A percentile compares a stretch with the other conserved stretches of the same genome.
Conservation (phyloP, 2,888 invertebrate species). For the Eupelmus urozonus region DNA sequence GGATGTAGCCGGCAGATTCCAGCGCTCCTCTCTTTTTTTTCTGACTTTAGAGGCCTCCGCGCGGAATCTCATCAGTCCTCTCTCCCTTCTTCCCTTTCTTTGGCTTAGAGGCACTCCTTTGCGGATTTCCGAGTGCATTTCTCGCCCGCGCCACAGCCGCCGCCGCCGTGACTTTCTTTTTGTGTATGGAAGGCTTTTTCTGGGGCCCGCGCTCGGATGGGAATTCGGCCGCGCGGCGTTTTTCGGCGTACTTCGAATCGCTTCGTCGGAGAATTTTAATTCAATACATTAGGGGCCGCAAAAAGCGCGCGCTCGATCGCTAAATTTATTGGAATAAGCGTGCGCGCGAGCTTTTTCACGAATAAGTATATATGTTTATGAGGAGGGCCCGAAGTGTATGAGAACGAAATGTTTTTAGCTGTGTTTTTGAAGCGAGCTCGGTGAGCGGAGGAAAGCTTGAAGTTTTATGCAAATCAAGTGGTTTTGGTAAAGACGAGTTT, state of each 20-base stretch:
- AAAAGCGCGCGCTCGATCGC: constrained; percentile 43
- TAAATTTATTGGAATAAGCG: constrained; percentile 46
- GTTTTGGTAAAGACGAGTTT: too few relatives aligned
- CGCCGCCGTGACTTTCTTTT: not conserved
- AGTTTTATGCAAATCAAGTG: too few relatives aligned
- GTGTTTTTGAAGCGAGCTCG: too few relatives aligned
- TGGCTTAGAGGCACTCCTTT: not conserved
- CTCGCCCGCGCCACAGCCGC: too few relatives aligned
- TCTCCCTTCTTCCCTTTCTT: not conserved
- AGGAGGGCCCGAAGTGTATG: not conserved
- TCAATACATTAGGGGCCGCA: constrained; percentile 58
- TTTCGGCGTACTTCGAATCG: constrained; percentile 54
- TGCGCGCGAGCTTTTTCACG: constrained; percentile 10
- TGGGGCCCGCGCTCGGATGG: too few relatives aligned
- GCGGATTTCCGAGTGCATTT: not conserved
- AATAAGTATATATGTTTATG: not conserved
- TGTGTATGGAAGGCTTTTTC: too few relatives aligned
- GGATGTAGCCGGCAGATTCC: constrained; percentile 36
- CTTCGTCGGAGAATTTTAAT: constrained; percentile 57
- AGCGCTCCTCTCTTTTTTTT: constrained; percentile 32
- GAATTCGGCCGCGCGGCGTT: constrained; percentile 37
- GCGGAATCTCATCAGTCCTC: not conserved
- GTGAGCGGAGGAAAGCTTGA: too few relatives aligned
- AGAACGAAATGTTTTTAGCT: too few relatives aligned
- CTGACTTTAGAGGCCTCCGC: constrained; percentile 19